Conservation (phyloP, 2,888 invertebrate genomes). For the Anticlea derivata region DNA sequence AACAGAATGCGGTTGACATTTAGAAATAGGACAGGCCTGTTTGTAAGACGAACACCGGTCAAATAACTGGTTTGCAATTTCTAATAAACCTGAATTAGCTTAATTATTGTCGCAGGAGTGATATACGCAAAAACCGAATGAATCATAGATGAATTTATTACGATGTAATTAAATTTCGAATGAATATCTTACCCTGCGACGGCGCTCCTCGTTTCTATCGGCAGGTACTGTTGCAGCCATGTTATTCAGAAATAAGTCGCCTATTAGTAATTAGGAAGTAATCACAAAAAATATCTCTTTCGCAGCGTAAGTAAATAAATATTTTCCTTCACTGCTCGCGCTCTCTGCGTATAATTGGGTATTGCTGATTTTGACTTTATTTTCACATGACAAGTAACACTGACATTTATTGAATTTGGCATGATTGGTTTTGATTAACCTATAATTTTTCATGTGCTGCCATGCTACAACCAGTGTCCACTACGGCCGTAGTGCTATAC, state of each 20-base stretch:
- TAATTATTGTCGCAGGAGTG: constrained; percentile 23
- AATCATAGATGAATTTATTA: constrained; percentile 38
- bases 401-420: no score
- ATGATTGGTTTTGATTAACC: no score
- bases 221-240: constrained; percentile 71
- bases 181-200: constrained; percentile 67
- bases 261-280: background rate
- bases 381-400: no score
- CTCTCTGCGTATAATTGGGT: no score
- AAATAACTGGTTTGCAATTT: constrained; percentile 29
- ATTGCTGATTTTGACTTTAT: no score
- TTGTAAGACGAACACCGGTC: constrained; percentile 38
- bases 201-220: constrained; percentile 75
- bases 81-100: constrained; percentile 27
- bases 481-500: no score
- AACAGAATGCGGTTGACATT: background rate
- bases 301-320: no score
- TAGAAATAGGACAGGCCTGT: constrained; percentile 3
- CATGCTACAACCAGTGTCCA: no score
- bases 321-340: no score
- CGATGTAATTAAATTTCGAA: background rate
- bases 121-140: constrained; percentile 51
- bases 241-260: constrained; percentile 35
- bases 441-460: no score
- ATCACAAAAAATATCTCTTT: no score